Conservation (phyloP, 2,797 vertebrate genomes). For the Avahi laniger region DNA sequence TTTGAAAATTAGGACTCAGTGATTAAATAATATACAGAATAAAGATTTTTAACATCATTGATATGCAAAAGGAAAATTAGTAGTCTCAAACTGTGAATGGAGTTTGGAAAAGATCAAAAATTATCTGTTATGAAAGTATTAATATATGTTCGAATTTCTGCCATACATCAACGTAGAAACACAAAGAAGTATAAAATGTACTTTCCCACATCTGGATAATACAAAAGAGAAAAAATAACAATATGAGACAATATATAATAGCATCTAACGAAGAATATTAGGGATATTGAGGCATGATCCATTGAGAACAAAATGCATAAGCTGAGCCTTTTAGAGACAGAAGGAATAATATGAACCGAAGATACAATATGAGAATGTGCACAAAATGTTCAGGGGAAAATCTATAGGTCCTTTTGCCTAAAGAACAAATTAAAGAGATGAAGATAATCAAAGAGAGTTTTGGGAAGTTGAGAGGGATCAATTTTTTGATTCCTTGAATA, state of each 20-base stretch:
- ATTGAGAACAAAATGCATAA: neutral
- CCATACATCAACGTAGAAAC: neutral
- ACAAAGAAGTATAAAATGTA: neutral
- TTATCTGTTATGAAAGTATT: neutral
- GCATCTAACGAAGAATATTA: neutral
- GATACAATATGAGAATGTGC: neutral
- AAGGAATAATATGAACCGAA: neutral
- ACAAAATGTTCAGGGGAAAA: neutral
- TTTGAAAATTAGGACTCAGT: neutral
- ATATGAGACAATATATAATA: neutral
- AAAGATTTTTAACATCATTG: neutral
- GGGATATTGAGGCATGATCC: neutral
- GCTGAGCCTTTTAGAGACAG: neutral
- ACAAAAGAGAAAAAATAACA: neutral
- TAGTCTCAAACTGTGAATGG: neutral
- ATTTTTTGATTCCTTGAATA: neutral
- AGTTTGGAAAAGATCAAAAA: neutral
- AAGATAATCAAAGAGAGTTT: neutral
- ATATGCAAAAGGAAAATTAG: neutral
- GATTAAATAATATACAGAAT: neutral
- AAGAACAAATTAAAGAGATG: neutral
- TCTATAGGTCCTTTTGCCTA: neutral
- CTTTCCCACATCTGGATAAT: neutral
- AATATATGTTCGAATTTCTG: neutral
- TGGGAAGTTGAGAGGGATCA: neutral